Percentiles rank a stretch among this genome's conserved stretches.
These are phyloP conservation scores for Peucedramus taeniatus DNA, from an alignment of 2,113 vertebrate genomes.

Conservation along the genomic window DNA sequence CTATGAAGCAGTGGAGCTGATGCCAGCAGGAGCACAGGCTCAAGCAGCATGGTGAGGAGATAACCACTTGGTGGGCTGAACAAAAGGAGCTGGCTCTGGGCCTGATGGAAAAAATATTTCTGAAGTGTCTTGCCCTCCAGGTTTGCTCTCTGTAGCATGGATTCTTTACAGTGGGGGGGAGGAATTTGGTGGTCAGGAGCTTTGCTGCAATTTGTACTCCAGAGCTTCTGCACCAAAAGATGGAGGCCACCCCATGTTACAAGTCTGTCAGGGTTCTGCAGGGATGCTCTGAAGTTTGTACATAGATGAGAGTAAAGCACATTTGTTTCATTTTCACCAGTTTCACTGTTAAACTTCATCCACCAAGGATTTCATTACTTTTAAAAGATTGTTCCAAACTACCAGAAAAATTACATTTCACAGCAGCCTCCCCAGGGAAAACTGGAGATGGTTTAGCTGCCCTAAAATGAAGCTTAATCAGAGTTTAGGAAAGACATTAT, in stretches of 20 bases:
- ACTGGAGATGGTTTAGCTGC: not conserved
- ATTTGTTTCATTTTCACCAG: not conserved
- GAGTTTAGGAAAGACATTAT: not conserved
- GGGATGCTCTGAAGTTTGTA: not conserved
- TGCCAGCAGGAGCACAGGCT: constrained; percentile 76
- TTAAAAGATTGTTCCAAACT: not conserved
- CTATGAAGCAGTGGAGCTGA: constrained; percentile 82
- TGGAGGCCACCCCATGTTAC: not conserved
- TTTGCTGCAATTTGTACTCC: not conserved
- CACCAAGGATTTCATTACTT: not conserved
- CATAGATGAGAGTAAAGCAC: not conserved
- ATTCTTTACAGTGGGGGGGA: not conserved
- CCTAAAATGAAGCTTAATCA: not conserved
- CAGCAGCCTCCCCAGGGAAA: not conserved
- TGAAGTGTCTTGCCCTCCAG: not conserved
- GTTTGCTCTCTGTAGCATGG: not conserved
- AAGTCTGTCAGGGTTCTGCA: not conserved
- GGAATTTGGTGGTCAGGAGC: not conserved
- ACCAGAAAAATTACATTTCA: not conserved
- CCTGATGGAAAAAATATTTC: not conserved
- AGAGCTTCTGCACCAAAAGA: not conserved
- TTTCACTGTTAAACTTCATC: not conserved
- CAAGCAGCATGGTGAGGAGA: constrained; percentile 84
- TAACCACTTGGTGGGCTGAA: not conserved
- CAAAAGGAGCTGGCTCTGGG: not conserved